Percentiles rank a stretch among this genome's conserved stretches.
These are phyloP conservation scores for Eurytoma adleriae DNA, from an alignment of 2,888 invertebrate genomes.

Conservation along the genomic window DNA sequence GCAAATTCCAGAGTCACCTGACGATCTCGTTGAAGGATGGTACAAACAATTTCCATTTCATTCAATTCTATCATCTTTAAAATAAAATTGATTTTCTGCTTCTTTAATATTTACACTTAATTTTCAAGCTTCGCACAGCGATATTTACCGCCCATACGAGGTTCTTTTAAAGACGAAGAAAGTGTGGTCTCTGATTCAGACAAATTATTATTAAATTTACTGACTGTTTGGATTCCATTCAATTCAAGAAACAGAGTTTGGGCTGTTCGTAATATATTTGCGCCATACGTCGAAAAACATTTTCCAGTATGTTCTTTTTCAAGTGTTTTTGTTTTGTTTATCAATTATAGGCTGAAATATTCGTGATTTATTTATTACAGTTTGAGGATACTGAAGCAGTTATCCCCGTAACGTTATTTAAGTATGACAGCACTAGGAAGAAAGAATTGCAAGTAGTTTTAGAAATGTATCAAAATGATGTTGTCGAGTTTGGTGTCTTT, in stretches of 20 bases:
- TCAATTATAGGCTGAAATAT: neutral
- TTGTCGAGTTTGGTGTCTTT: conserved; percentile 72
- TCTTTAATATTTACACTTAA: no score
- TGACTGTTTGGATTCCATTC: conserved; percentile 69
- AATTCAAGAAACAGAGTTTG: conserved; percentile 69
- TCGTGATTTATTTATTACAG: conserved; percentile 58
- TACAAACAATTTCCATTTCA: conserved; percentile 47
- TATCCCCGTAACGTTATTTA: conserved; percentile 71
- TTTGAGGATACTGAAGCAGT: conserved; percentile 69
- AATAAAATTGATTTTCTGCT: no score
- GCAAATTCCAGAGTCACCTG: conserved; percentile 61
- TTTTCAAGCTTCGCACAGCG: conserved; percentile 38
- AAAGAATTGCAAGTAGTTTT: conserved; percentile 71
- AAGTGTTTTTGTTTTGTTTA: neutral
- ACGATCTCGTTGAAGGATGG: conserved; percentile 67
- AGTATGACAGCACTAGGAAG: conserved; percentile 71
- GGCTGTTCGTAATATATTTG: conserved; percentile 69
- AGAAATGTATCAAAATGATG: conserved; percentile 69
- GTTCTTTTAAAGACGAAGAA: conserved; percentile 4
- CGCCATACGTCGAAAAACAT: conserved; percentile 67
- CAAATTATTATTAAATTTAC: conserved; percentile 45
- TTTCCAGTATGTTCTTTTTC: conserved; percentile 64
- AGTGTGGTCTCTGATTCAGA: neutral
- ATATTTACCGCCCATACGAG: conserved; percentile 23
- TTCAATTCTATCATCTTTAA: neutral